Base-by-base conservation (phyloP, 2,113 vertebrate species). In the Gallinago paraguaiae region DNA sequence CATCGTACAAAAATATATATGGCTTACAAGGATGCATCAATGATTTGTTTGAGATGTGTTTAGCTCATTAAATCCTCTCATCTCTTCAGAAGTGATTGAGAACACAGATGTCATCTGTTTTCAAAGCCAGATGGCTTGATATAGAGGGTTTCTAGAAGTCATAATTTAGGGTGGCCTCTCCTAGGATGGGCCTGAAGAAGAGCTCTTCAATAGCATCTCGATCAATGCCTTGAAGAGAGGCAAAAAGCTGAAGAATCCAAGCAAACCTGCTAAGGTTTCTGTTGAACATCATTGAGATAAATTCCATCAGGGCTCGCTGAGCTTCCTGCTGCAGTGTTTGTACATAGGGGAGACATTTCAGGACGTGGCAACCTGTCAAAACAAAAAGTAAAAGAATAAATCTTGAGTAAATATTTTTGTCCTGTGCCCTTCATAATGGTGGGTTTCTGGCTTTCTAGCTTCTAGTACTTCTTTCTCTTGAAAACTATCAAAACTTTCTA, bases 251-350 rank as follows among this genome's bases (percentile, higher is more conserved):
- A 64, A 96, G 94, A 76, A 96, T 91, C 39, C 13, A 84, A 37
- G 74, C 30, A 77, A 97, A 95, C 39, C 96, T 97, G 64, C 43
- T 6, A 3, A 68, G 87, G 41, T 69, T 92, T 53, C 88, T 87
- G 6, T 65, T 89, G 51, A 94, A 91, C 81, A 50, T 39, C 51
- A 11, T 84, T 74, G 88, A 92, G 31, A 88, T 65, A 76, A 96
- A 93, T 20, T 95, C 92, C 78, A 91, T 95, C 82, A 97, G 83
- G 27, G 82, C 85, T 54, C 80, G 86, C 59, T 83, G 75, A 76
- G 96, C 97, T 93, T 97, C 96, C 71, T 93, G 84, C 70, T 97
- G 96, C 82, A 96, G 87, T 35, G 33, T 94, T 82, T 97, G 90
- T 69, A 97, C 68, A 8, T 96, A 95, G 11, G 83, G 87, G 31